Base-by-base conservation (phyloP, 2,113 vertebrate genomes). In the Siphamia tubifer region DNA sequence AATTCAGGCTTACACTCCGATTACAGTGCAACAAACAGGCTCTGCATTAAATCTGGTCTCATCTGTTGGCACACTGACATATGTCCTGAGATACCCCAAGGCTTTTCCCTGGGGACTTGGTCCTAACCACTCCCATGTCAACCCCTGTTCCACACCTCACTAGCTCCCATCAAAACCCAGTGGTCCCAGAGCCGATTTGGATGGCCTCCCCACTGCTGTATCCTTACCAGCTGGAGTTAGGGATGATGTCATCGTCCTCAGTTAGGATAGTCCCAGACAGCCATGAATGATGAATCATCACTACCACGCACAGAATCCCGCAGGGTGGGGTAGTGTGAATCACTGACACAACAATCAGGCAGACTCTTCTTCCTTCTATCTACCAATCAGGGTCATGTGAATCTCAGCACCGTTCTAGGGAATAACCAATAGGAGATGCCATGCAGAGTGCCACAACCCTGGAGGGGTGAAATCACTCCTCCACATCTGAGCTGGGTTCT, bases 181-280 rank as follows among this genome's bases (percentile, higher is more conserved):
- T 47, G 34, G 60, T 75, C 61, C 15, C 36, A 35, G 27, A 23
- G 30, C 48, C 53, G 43, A 28, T 63, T 81, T 69, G 69, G 57
- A 84, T 70, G 58, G 71, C 30, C 72, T 66, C 57, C 32, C 57
- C 38, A 63, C 53, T 74, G 72, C 81, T 74, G 79, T 47, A 43
- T 58, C 69, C 63, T n/a, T 65, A 79, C 65, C 85, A 87, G 75
- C 74, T 85, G 77, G 82, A 82, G 79, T 79, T 72, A 67, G 64
- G 42, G 35, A 74, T 90, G 90, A 92, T 81, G 85, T 91, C 81
- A 93, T 83, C 25, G 66, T 47, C 62, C 70, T 78, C 72, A 67
- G 77, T 84, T 82, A 78, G 84, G 75, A 79, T 63, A 86, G 77
- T 83, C 76, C 76, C 79, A 63, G 73, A 82, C 85, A 80, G 54